Base-by-base conservation (phyloP, 2,797 vertebrate genomes). In the Anguilla pacifica region DNA sequence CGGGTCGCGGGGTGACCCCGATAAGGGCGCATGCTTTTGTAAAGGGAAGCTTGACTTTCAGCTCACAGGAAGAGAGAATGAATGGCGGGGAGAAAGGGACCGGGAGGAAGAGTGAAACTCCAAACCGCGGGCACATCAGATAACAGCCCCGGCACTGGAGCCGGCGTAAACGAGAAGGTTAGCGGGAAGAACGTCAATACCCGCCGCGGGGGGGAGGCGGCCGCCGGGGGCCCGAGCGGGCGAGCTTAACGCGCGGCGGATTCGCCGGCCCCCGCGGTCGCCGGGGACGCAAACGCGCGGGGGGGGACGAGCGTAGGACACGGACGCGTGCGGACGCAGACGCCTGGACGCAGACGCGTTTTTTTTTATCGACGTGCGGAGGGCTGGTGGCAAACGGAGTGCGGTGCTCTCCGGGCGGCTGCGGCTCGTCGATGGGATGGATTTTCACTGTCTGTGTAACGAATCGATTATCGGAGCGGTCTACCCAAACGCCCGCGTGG, bases 21-120 rank as follows among this genome's bases (percentile, higher is more conserved):
- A 98, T 98, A 97, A 97, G 96, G 93, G 91, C 87, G 89, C 91
- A 89, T 88, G 95, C 95, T 96, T 97, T 97, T 97, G 97, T 97
- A 96, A 95, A 93, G 89, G 91, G 92, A 94, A 96, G 97, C 97
- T 96, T 96, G 97, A 96, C 97, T 97, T 97, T 97, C 97, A 96
- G 96, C 92, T 92, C 91, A 94, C 97, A 97, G 97, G 96, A 98
- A 98, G 96, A 90, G 91, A 91, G 94, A 88, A 95, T 97, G 96
- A 97, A 97, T 95, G 95, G 92, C 92, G 81, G 84, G 93, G 94
- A 95, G 96, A 94, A 96, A 86, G 92, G 94, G 91, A 94, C 94
- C 94, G 96, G 95, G 95, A 96, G 90, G 94, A 93, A 67, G 85
- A 93, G 92, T 96, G 97, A 97, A 97, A 97, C 96, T 92, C 95